phyloP scores from a whole-genome alignment of 2,113 vertebrate species.

The Falcunculus frontatus region DNA sequence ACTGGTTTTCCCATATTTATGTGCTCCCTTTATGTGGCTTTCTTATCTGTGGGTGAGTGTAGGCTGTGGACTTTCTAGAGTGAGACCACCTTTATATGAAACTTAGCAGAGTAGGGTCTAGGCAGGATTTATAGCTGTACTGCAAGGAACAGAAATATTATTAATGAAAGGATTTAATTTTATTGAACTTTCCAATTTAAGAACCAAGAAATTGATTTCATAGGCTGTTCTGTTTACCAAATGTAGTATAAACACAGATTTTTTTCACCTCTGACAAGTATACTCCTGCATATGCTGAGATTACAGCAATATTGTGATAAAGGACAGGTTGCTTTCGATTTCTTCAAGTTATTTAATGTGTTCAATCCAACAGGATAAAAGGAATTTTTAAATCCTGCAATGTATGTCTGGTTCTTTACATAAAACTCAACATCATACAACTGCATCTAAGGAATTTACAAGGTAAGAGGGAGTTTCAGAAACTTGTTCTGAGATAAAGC shows the following conservation, averaged over 20 bases:
- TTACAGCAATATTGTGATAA: neutral
- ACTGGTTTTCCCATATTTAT: neutral
- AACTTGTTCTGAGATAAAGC: slow-evolving; percentile 24
- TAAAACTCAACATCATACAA: neutral
- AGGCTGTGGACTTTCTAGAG: neutral
- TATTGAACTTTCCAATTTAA: neutral
- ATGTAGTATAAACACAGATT: neutral
- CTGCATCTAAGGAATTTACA: slow-evolving; percentile 12
- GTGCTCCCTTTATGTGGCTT: neutral
- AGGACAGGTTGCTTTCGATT: neutral
- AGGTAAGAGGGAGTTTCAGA: slow-evolving; percentile 2
- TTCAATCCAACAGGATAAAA: neutral
- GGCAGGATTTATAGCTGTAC: neutral
- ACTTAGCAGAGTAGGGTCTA: neutral
- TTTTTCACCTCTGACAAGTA: neutral
- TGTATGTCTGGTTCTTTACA: neutral
- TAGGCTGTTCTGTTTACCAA: neutral
- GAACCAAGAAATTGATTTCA: neutral
- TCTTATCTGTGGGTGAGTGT: rapidly evolving
- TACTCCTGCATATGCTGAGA: neutral
- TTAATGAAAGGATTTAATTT: neutral
- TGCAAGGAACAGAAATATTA: neutral
- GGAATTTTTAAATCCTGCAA: neutral
- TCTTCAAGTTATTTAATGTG: neutral
- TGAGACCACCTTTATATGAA: neutral